Evolutionary conservation across 1,140 invertebrate genomes (phyloP).

Genomic region (Bombyx mori): DNA sequence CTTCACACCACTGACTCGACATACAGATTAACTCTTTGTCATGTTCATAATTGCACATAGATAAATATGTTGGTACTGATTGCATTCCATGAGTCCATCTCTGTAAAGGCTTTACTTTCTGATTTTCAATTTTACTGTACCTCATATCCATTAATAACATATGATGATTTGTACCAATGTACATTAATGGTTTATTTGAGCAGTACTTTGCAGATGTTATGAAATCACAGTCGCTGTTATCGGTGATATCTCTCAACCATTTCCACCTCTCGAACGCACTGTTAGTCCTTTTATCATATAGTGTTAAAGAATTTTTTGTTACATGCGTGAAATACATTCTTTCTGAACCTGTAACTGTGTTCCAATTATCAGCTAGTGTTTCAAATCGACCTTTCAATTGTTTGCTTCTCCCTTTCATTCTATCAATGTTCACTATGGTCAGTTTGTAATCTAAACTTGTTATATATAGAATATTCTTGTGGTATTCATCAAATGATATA

Average conservation of each 20-base stretch:
- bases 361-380: conserved; percentile 46
- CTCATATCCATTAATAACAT: conserved; percentile 49
- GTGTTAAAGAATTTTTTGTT: conserved; percentile 27
- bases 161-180: conserved; percentile 51
- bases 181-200: conserved; percentile 28
- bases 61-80: conserved; percentile 40
- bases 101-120: conserved; percentile 29
- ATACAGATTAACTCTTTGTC: conserved; percentile 45
- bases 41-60: conserved; percentile 32
- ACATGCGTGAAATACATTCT: conserved; percentile 39
- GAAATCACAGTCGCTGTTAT: conserved; percentile 41
- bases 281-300: conserved; percentile 53
- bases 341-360: conserved; percentile 33
- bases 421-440: conserved; percentile 50
- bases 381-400: conserved; percentile 27
- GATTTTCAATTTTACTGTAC: conserved; percentile 20
- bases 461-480: conserved; percentile 53
- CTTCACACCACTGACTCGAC: conserved; percentile 56
- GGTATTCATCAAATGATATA: conserved; percentile 50
- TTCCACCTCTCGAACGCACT: conserved; percentile 26
- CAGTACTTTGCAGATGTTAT: conserved; percentile 38
- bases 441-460: conserved; percentile 41
- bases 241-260: conserved; percentile 31
- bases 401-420: conserved; percentile 37
- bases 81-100: conserved; percentile 59